Conservation (phyloP, 2,888 invertebrate species). For the Eupithecia tripunctaria region DNA sequence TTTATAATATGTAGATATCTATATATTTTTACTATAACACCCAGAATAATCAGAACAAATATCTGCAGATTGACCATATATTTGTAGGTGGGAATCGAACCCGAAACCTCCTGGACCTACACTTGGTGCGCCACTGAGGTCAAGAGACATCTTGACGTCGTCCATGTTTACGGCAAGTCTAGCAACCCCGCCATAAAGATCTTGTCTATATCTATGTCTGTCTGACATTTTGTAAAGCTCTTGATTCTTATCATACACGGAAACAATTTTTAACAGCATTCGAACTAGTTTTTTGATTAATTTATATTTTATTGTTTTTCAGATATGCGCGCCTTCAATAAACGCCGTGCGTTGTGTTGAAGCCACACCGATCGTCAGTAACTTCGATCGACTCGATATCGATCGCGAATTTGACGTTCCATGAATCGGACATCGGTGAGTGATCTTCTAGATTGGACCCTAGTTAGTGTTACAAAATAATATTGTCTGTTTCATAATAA, state of each 20-base stretch:
- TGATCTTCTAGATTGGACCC: constrained; percentile 26
- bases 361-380: constrained; percentile 14
- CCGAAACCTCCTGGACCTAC: background rate
- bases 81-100: background rate
- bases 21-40: background rate
- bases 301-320: constrained; percentile 46
- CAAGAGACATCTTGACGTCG: background rate
- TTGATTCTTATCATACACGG: background rate
- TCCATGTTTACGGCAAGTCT: background rate
- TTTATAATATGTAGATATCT: background rate
- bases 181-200: background rate
- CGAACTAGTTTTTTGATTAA: background rate
- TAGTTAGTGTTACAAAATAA: constrained; percentile 21
- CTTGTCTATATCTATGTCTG: background rate
- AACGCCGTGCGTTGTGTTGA: constrained; percentile 60
- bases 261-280: background rate
- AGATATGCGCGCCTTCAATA: constrained; percentile 80
- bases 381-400: constrained; percentile 11
- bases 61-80: background rate
- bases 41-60: background rate
- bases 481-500: constrained; percentile 28
- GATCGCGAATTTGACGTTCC: constrained; percentile 11
- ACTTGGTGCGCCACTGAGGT: background rate
- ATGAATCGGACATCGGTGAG: constrained; percentile 21
- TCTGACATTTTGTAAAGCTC: background rate